Conservation (phyloP, 2,888 invertebrate genomes). For the Sphaeridia pumilis region DNA sequence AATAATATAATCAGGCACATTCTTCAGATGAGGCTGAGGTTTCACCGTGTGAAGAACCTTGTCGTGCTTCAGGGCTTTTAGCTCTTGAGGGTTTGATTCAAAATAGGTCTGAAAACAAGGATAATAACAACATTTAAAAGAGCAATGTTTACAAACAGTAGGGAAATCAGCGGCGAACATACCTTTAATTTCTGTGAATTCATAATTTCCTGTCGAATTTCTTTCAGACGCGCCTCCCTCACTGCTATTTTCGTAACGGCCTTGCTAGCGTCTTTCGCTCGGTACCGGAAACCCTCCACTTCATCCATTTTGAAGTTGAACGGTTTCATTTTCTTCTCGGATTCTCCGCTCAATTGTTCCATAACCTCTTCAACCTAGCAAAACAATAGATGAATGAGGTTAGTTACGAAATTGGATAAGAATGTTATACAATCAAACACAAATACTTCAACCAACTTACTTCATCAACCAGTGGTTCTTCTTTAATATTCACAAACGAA, state of each 20-base stretch:
- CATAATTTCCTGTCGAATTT: conserved; percentile 86
- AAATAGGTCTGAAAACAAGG: conserved; percentile 80
- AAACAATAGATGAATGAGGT: not conserved
- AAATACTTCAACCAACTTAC: no score
- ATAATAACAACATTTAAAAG: no score
- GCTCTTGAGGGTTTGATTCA: conserved; percentile 78
- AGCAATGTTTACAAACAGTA: no score
- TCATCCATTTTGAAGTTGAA: conserved; percentile 92
- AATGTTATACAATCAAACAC: no score
- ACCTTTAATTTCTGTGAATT: conserved; percentile 83
- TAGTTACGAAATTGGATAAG: no score
- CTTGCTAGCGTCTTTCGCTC: conserved; percentile 89
- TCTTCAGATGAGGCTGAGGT: conserved; percentile 68
- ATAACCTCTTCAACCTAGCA: conserved; percentile 52
- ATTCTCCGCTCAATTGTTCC: conserved; percentile 54
- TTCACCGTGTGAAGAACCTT: conserved; percentile 74
- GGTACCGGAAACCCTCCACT: conserved; percentile 89
- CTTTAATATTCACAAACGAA: conserved; percentile 75
- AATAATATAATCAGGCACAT: conserved; percentile 86
- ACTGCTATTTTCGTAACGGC: conserved; percentile 89
- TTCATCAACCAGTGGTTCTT: conserved; percentile 52
- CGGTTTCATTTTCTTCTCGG: conserved; percentile 46
- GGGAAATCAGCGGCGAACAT: no score
- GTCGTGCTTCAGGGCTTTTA: conserved; percentile 71
- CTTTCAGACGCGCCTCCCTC: conserved; percentile 83